Conservation (phyloP, 2,888 invertebrate genomes). For the Andrena chrysosceles region DNA sequence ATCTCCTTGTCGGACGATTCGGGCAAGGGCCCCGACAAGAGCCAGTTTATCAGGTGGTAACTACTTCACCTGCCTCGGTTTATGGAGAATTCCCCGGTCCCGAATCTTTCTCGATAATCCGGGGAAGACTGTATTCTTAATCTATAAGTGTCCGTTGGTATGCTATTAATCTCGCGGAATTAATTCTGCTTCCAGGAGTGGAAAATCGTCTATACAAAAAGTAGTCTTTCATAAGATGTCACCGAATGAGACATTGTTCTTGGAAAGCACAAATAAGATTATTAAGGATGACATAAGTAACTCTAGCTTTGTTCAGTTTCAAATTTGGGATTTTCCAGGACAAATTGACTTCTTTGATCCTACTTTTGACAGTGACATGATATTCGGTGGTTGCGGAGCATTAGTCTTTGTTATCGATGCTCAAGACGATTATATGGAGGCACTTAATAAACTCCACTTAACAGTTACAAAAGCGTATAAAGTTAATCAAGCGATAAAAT, state of each 20-base stretch:
- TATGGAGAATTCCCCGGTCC: too few species aligned
- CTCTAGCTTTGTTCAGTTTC: conserved; percentile 99
- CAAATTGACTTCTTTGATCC: conserved; percentile 99
- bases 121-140: too few species aligned
- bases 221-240: conserved; percentile 99
- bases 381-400: conserved; percentile 98
- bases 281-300: conserved; percentile 99
- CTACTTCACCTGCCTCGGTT: too few species aligned
- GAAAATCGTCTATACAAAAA: conserved; percentile 99
- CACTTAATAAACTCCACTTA: conserved; percentile 95
- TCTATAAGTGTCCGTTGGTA: neutral
- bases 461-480: conserved; percentile 98
- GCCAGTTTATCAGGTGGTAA: too few species aligned
- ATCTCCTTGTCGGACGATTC: too few species aligned
- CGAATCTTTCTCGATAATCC: too few species aligned
- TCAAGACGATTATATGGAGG: conserved; percentile 99
- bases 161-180: neutral
- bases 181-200: conserved; percentile 89
- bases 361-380: conserved; percentile 97
- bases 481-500: conserved; percentile 98
- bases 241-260: conserved; percentile 99
- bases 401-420: conserved; percentile 99
- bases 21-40: too few species aligned
- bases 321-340: conserved; percentile 99
- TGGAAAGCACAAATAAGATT: conserved; percentile 99